Base-by-base conservation (phyloP, 2,888 invertebrate species). In the Spilarctia lutea region DNA sequence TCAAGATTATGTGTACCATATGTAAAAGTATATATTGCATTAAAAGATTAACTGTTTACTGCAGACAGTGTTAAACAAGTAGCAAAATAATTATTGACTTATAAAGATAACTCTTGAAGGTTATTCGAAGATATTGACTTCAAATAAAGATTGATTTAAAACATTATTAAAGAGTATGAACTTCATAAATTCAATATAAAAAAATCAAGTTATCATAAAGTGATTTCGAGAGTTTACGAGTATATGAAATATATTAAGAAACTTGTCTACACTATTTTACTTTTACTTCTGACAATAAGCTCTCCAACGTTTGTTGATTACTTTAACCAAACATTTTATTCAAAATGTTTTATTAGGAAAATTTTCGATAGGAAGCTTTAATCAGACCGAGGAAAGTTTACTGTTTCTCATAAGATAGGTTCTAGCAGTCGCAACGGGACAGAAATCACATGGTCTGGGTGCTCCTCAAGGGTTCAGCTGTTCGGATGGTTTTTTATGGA, bases 81-180 rank as follows among this genome's bases (percentile, higher is more conserved):
- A 68, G 35, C 52, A 33, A 30, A 8, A 30, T 68, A 48, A 48
- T 63, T 27, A 63, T 20, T 42, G 63, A 20, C 33, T 71, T 65
- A 30, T 68, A 27, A n/a, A 39, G 42, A 65, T 65, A 63, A 39
- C 18, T 65, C n/a, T 67, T 30, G 10, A n/a, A 42, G 27, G 35
- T 56, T 56, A 52, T 56, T 56, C 27, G 35, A 56, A 35, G n/a
- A 33, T 68, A 45, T 68, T 68, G 68, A 48, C 20, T 52, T 8
- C 67, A 48, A 73, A 69, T 80, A 76, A 74, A 78, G 72, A 42
- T 65, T 24, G 52, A 52, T 7, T 52, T 52, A 18, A 52, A 52
- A 52, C 24, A 52, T 24, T 8, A 7, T 10, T 52, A 24, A 7
- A 16, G 7, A 52, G 24, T 24, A 0, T 8, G 48, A 24, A 52